These are phyloP conservation scores for Muschampia plurimacula DNA, from an alignment of 2,888 invertebrate genomes.

Conservation along the genomic window DNA sequence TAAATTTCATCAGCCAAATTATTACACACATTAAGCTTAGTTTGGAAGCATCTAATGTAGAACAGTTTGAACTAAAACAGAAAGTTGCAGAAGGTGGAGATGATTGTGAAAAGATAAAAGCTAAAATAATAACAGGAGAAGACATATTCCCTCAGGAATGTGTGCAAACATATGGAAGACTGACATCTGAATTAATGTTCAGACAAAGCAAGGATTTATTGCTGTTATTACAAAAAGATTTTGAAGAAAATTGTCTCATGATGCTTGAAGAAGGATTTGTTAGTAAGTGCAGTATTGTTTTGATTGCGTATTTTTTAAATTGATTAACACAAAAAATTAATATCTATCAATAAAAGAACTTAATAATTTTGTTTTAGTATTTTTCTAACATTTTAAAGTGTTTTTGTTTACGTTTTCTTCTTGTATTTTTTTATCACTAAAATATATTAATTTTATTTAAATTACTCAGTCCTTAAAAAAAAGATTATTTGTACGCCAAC, in stretches of 20 bases:
- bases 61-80: constrained; percentile 65
- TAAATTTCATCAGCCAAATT: constrained; percentile 68
- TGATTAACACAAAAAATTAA: background rate
- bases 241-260: constrained; percentile 70
- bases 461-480: too few species aligned
- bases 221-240: constrained; percentile 67
- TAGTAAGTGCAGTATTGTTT: constrained; percentile 63
- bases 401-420: too few species aligned
- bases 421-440: too few species aligned
- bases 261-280: constrained; percentile 69
- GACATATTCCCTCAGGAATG: constrained; percentile 73
- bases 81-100: constrained; percentile 54
- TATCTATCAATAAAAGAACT: background rate
- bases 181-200: constrained; percentile 77
- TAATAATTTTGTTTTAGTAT: too few species aligned
- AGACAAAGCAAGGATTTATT: constrained; percentile 76
- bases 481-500: background rate
- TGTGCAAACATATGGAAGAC: constrained; percentile 69
- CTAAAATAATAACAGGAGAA: constrained; percentile 64
- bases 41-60: constrained; percentile 68
- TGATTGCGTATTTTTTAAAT: too few species aligned
- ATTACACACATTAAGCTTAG: constrained; percentile 66
- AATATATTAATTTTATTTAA: too few species aligned
- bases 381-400: too few species aligned
- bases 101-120: constrained; percentile 58